These are phyloP conservation scores for Accipiter virgatus DNA, from an alignment of 2,113 vertebrate genomes.

Conservation along the genomic window DNA sequence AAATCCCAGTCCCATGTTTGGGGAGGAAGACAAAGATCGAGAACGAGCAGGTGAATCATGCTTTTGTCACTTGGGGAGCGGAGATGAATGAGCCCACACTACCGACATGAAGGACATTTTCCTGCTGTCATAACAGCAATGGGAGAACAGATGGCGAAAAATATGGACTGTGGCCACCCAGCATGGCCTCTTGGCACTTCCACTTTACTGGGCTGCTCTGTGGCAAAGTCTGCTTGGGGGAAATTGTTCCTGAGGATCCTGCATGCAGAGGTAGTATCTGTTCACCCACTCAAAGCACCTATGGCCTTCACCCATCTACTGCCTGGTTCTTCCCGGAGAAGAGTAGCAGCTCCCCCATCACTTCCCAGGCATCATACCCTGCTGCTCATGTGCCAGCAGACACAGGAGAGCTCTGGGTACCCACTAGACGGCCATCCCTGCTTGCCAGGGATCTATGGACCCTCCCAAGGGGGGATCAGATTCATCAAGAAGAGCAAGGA, in stretches of 20 bases:
- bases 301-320: neutral
- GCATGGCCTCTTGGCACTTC: neutral
- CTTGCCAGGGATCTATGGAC: neutral
- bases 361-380: neutral
- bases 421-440: neutral
- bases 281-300: neutral
- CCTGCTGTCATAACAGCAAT: neutral
- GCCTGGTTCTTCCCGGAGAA: neutral
- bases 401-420: neutral
- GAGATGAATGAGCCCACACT: neutral
- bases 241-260: neutral
- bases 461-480: neutral
- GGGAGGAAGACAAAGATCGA: neutral
- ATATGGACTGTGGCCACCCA: fast-evolving
- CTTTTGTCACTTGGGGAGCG: neutral
- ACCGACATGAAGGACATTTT: fast-evolving
- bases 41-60: neutral
- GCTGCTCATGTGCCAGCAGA: neutral
- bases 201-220: neutral
- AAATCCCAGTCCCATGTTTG: neutral
- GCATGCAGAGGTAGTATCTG: neutral
- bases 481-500: neutral
- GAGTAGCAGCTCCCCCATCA: neutral
- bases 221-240: neutral
- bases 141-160: neutral